Percentiles rank a stretch among this genome's conserved stretches.
Evolutionary conservation across 2,797 vertebrate genomes (phyloP).

Genomic region (Peromyscus aztecus): DNA sequence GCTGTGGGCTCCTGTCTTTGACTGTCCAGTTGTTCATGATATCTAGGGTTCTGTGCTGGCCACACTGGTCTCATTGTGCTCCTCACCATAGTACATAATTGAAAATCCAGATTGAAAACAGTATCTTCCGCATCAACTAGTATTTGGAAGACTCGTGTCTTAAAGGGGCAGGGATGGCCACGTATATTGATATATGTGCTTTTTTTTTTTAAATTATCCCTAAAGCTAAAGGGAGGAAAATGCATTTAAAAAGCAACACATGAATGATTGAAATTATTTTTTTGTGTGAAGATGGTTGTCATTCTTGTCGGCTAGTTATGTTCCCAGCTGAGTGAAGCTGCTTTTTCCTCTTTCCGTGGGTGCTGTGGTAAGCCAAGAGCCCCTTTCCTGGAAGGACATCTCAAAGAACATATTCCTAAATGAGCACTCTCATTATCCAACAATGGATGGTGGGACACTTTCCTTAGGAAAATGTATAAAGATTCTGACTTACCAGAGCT

Average conservation of each 20-base stretch:
- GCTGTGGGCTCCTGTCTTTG: too few relatives aligned
- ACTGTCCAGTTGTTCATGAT: background rate
- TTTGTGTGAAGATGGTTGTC: background rate
- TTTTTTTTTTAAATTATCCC: background rate
- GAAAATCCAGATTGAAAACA: conserved; percentile 10
- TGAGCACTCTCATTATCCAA: background rate
- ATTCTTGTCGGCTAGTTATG: background rate
- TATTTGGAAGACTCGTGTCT: conserved; percentile 38
- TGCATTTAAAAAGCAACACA: background rate
- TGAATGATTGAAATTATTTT: background rate
- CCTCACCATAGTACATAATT: conserved; percentile 1
- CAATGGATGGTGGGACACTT: background rate
- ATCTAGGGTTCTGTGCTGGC: background rate
- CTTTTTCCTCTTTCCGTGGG: background rate
- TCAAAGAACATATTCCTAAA: conserved; percentile 40
- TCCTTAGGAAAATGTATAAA: background rate
- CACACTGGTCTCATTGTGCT: background rate
- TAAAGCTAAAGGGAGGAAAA: background rate
- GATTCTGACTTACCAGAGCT: background rate
- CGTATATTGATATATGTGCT: too few relatives aligned
- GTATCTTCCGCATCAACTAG: background rate
- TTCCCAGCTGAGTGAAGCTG: background rate
- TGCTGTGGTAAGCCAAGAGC: background rate
- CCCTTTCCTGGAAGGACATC: background rate
- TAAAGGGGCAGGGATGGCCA: background rate